Conservation (phyloP, 37 sponge, comb jelly and placozoan genomes). For the Bolinopsis microptera region DNA sequence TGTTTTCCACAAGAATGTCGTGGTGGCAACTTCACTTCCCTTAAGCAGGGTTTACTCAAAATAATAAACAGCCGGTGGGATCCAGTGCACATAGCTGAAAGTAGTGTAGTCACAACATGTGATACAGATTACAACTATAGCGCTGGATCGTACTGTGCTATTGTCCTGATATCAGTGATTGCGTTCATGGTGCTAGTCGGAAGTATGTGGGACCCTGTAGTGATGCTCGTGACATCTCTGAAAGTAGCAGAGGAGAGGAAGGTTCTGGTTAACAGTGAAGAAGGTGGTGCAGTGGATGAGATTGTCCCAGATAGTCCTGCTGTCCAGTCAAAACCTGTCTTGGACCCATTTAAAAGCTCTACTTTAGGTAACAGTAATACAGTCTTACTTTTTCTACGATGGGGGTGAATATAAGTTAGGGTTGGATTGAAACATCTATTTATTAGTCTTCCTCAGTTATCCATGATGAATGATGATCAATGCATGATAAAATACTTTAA, state of each 20-base stretch:
- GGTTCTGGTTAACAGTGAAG: slow-evolving; percentile 10
- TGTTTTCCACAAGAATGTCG: slow-evolving; percentile 49
- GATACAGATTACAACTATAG: background rate
- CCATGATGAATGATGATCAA: no score
- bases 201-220: slow-evolving; percentile 1
- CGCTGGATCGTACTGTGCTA: slow-evolving; percentile 22
- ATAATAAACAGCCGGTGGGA: background rate
- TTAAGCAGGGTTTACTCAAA: background rate
- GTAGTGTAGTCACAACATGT: background rate
- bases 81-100: background rate
- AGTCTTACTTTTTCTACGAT: no score
- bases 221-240: background rate
- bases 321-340: background rate
- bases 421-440: no score
- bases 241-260: background rate
- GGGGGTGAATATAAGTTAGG: no score
- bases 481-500: no score
- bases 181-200: slow-evolving; percentile 32
- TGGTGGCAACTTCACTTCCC: background rate
- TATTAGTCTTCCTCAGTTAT: no score
- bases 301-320: slow-evolving; percentile 18
- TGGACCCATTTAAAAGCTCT: no score
- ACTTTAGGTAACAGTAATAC: no score
- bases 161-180: background rate
- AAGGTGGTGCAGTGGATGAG: background rate